Evolutionary conservation across 2,113 vertebrate species (phyloP).

Genomic region (Sorex araneus): DNA sequence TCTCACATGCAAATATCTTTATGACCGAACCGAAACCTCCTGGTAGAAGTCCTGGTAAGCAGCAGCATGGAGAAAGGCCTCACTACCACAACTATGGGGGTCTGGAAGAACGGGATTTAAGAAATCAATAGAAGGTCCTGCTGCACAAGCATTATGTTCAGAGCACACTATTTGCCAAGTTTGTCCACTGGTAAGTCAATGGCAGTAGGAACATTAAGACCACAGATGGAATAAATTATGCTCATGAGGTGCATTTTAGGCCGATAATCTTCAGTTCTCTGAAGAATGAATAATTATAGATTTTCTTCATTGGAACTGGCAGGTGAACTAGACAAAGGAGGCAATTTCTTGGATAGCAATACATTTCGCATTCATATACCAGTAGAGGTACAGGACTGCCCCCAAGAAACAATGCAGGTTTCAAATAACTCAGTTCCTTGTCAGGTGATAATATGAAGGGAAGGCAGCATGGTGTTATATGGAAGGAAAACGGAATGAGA

Average conservation of each 20-base stretch:
- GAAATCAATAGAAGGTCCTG: constrained; percentile 54
- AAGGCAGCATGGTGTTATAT: constrained; percentile 70
- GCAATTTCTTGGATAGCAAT: constrained; percentile 57
- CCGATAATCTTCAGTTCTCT: constrained; percentile 62
- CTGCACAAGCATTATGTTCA: constrained; percentile 41
- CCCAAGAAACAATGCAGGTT: constrained; percentile 50
- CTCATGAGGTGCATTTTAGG: constrained; percentile 60
- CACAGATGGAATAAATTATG: constrained; percentile 54
- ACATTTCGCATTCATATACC: constrained; percentile 54
- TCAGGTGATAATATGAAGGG: constrained; percentile 45
- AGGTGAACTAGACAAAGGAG: constrained; percentile 63
- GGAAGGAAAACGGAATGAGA: neutral
- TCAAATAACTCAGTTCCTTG: constrained; percentile 62
- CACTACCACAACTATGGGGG: neutral
- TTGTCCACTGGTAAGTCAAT: constrained; percentile 41
- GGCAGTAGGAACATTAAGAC: constrained; percentile 43
- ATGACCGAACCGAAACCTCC: constrained; percentile 46
- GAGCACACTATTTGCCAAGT: constrained; percentile 1
- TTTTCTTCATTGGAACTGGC: constrained; percentile 69
- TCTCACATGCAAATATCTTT: constrained; percentile 66
- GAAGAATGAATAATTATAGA: constrained; percentile 15
- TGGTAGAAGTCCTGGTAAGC: constrained; percentile 50
- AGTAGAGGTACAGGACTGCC: constrained; percentile 58
- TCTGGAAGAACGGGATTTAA: constrained; percentile 23
- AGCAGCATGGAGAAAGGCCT: constrained; percentile 53